phyloP scores from a whole-genome alignment of 2,797 vertebrate species.

The Poecilia velifera region DNA sequence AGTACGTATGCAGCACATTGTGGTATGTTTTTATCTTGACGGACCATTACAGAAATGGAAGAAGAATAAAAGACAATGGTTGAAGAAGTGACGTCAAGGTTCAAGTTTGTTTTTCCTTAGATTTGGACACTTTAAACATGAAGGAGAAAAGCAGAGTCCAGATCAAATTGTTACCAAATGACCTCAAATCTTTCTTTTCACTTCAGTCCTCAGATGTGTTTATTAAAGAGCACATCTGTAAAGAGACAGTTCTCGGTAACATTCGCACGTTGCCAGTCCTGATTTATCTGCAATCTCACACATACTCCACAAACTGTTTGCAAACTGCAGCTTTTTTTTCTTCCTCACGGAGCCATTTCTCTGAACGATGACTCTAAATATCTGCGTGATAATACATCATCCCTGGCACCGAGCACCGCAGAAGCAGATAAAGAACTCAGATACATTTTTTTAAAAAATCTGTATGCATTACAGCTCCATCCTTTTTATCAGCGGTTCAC shows the following conservation, averaged over 20 bases:
- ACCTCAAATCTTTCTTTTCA: not conserved
- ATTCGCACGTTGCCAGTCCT: not conserved
- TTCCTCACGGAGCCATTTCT: not conserved
- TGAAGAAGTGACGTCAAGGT: not conserved
- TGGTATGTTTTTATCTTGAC: slow-evolving; percentile 53
- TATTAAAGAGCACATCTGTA: slow-evolving; percentile 11
- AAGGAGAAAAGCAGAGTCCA: not conserved
- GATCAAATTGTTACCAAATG: not conserved
- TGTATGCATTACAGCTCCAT: not conserved
- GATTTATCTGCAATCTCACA: not conserved
- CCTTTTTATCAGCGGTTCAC: not conserved
- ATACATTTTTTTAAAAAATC: not conserved
- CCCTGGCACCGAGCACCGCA: not conserved
- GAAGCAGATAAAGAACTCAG: not conserved
- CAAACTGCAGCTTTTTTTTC: slow-evolving; percentile 6
- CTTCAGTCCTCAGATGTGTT: not conserved
- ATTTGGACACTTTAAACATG: not conserved
- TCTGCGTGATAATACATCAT: not conserved
- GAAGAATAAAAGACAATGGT: not conserved
- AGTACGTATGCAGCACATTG: slow-evolving; percentile 58
- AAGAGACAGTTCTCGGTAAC: not conserved
- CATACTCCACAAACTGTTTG: not conserved
- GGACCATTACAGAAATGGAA: not conserved
- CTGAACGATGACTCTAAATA: slow-evolving; percentile 2
- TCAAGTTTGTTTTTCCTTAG: not conserved